Evolutionary conservation across 2,797 vertebrate species (phyloP).

Genomic region (Sarcoramphus papa): DNA sequence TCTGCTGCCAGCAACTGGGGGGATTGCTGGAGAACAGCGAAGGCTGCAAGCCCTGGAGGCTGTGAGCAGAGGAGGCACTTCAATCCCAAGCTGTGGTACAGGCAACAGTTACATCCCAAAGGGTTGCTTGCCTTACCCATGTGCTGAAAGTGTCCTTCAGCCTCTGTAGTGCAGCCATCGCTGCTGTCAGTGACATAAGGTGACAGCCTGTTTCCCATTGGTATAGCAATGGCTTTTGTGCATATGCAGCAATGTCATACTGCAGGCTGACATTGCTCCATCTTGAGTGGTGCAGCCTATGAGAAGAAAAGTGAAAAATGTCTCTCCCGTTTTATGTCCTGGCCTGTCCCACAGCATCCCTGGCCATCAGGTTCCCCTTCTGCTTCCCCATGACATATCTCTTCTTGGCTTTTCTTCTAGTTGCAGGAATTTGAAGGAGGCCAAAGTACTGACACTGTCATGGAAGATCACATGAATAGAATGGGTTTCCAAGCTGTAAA

Average conservation of each 20-base stretch:
- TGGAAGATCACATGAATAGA: not conserved
- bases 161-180: rapidly evolving
- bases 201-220: not conserved
- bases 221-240: not conserved
- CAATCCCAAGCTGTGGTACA: rapidly evolving
- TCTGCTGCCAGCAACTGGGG: not conserved
- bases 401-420: not conserved
- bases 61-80: not conserved
- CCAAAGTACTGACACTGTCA: rapidly evolving
- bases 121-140: rapidly evolving
- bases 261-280: not conserved
- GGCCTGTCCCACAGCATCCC: not conserved
- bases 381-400: not conserved
- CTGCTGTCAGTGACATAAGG: not conserved
- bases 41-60: not conserved
- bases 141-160: not conserved
- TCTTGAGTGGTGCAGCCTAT: not conserved
- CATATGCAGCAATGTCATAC: rapidly evolving
- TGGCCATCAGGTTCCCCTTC: not conserved
- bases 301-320: not conserved
- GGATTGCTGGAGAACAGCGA: not conserved
- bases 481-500: not conserved
- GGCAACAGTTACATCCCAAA: not conserved
- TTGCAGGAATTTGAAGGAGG: not conserved
- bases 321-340: not conserved